These are phyloP conservation scores for Halcyon malimbica DNA, from an alignment of 2,113 vertebrate genomes.

Conservation along the genomic window DNA sequence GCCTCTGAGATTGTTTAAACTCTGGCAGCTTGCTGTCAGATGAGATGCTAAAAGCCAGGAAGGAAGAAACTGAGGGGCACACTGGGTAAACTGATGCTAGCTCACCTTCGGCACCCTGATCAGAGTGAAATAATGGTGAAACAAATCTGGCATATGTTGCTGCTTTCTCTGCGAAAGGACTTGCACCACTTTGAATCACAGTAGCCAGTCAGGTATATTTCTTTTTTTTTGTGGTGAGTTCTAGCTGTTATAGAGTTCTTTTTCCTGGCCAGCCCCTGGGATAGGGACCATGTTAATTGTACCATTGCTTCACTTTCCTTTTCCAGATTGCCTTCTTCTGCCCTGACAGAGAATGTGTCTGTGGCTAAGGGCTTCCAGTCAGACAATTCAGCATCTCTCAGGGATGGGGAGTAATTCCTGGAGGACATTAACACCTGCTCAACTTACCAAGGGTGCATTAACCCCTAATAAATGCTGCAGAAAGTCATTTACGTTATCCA, in stretches of 20 bases:
- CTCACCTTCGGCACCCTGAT: slow-evolving; percentile 49
- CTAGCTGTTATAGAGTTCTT: slow-evolving; percentile 15
- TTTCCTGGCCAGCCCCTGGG: background rate
- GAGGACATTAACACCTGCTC: background rate
- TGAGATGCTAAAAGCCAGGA: slow-evolving; percentile 38
- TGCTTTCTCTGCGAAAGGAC: background rate
- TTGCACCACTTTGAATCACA: background rate
- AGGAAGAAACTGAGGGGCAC: slow-evolving; percentile 7
- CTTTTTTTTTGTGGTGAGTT: slow-evolving; percentile 18
- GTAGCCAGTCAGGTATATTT: slow-evolving; percentile 25
- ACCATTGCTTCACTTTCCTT: background rate
- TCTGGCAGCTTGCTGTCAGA: slow-evolving; percentile 57
- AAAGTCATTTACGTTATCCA: background rate
- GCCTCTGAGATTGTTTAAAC: slow-evolving; percentile 52
- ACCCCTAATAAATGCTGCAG: background rate
- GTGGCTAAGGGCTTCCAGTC: background rate
- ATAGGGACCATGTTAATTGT: background rate
- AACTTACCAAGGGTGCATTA: background rate
- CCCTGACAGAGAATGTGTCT: background rate
- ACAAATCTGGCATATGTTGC: slow-evolving; percentile 31
- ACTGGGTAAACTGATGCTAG: slow-evolving; percentile 29
- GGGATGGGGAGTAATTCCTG: background rate
- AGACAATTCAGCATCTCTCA: background rate
- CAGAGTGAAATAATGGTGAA: slow-evolving; percentile 12
- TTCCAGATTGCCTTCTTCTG: background rate